These are phyloP conservation scores for Aurelia aurita complex sp. Pacific DNA, from an alignment of 30 jellyfish, hydroid and myxozoan species.

Conservation along the genomic window DNA sequence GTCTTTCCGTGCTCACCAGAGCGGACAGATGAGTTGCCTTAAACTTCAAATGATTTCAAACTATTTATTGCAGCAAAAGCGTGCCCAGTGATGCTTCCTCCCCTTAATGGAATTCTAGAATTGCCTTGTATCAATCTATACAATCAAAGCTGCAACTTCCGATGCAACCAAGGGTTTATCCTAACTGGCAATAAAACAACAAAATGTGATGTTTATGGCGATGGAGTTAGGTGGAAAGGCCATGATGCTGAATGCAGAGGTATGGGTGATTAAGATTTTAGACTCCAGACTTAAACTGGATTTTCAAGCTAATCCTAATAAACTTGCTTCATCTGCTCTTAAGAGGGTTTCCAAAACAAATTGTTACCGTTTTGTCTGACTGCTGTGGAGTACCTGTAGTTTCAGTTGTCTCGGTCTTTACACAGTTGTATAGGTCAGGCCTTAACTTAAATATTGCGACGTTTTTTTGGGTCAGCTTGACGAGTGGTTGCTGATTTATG, in stretches of 20 bases:
- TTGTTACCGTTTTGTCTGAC: too few relatives aligned
- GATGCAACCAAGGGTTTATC: constrained; percentile 62
- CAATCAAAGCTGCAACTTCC: constrained; percentile 44
- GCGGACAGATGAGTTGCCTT: too few relatives aligned
- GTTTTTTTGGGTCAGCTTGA: too few relatives aligned
- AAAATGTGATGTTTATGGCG: constrained; percentile 41
- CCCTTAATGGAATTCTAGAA: constrained; percentile 50
- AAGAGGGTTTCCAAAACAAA: too few relatives aligned
- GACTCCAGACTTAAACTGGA: not conserved
- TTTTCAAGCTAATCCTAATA: not conserved
- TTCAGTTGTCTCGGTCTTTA: too few relatives aligned
- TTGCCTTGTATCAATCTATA: constrained; percentile 70
- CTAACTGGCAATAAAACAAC: constrained; percentile 36
- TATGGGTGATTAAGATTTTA: not conserved
- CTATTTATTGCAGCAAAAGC: constrained; percentile 36
- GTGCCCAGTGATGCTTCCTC: constrained; percentile 69
- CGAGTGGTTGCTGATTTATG: too few relatives aligned
- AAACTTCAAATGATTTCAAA: not conserved
- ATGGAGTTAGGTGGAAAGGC: constrained; percentile 25
- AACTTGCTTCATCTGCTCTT: too few relatives aligned
- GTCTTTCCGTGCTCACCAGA: too few relatives aligned
- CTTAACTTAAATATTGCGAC: too few relatives aligned
- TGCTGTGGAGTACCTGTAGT: too few relatives aligned
- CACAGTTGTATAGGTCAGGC: too few relatives aligned
- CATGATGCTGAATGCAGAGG: constrained; percentile 62